phyloP scores from a whole-genome alignment of 1,140 invertebrate species.

The Cylas formicarius region DNA sequence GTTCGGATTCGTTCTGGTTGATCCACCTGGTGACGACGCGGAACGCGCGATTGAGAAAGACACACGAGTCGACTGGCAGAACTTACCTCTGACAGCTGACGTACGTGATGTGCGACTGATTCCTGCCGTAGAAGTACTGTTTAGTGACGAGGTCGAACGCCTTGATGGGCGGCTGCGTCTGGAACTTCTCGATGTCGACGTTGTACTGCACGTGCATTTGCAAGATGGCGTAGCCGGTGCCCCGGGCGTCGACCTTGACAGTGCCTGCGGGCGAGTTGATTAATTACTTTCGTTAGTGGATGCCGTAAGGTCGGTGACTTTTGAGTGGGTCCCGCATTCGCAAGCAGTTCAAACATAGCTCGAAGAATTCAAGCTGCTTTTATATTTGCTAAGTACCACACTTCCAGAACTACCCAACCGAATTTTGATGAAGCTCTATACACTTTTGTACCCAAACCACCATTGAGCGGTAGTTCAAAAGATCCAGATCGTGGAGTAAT shows the following conservation, averaged over 20 bases:
- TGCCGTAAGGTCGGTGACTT: too few relatives aligned
- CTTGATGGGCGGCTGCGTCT: conserved; percentile 72
- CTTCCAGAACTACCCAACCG: too few relatives aligned
- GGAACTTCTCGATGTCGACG: conserved; percentile 79
- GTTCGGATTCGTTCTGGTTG: conserved; percentile 63
- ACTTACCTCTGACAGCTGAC: conserved; percentile 70
- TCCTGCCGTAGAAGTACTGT: conserved; percentile 76
- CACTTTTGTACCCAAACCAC: too few relatives aligned
- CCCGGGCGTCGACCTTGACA: conserved; percentile 81
- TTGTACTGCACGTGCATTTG: conserved; percentile 95
- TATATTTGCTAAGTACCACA: too few relatives aligned
- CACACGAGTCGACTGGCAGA: neutral
- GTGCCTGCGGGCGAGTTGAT: conserved; percentile 42
- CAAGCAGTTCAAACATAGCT: too few relatives aligned
- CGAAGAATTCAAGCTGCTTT: too few relatives aligned
- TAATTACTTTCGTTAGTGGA: too few relatives aligned
- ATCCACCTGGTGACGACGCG: conserved; percentile 59
- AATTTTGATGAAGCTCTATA: too few relatives aligned
- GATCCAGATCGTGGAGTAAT: too few relatives aligned
- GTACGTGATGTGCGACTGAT: conserved; percentile 87
- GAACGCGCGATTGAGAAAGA: neutral
- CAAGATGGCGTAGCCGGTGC: conserved; percentile 83
- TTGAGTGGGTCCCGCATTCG: too few relatives aligned
- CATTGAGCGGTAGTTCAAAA: too few relatives aligned
- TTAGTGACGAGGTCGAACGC: conserved; percentile 67